These are phyloP conservation scores for Gallinago nigripennis DNA, from an alignment of 2,797 vertebrate species.

Conservation along the genomic window DNA sequence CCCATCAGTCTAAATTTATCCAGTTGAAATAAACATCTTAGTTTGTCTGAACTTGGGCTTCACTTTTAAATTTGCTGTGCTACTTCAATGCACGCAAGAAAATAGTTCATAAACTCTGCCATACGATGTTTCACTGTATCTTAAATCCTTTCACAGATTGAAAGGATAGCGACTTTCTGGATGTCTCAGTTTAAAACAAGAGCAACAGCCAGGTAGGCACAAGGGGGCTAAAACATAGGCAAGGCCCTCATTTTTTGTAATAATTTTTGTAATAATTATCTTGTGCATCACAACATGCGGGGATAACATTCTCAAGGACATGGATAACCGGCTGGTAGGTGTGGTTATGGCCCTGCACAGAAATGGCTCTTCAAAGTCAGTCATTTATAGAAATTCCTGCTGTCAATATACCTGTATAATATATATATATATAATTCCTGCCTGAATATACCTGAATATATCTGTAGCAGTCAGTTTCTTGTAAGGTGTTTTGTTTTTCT, in stretches of 20 bases:
- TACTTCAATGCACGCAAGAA: neutral
- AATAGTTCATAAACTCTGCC: neutral
- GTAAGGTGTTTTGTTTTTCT: neutral
- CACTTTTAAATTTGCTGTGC: conserved; percentile 38
- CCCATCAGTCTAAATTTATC: conserved; percentile 72
- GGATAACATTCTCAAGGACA: neutral
- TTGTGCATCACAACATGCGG: neutral
- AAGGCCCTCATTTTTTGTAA: neutral
- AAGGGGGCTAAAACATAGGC: neutral
- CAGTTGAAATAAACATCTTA: conserved; percentile 69
- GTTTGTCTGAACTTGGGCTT: conserved; percentile 65
- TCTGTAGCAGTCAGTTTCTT: neutral
- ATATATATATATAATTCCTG: no score
- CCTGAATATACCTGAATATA: fast-evolving
- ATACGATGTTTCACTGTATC: neutral
- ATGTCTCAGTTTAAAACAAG: neutral
- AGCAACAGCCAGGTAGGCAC: neutral
- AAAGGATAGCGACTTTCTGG: neutral
- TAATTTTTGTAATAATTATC: neutral
- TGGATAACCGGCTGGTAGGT: neutral
- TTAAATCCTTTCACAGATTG: neutral
- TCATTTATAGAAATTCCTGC: neutral
- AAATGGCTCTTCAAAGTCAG: neutral
- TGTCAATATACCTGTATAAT: neutral
- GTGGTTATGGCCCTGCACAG: neutral